phyloP scores from a whole-genome alignment of 2,113 vertebrate species.

The Aix galericulata region DNA sequence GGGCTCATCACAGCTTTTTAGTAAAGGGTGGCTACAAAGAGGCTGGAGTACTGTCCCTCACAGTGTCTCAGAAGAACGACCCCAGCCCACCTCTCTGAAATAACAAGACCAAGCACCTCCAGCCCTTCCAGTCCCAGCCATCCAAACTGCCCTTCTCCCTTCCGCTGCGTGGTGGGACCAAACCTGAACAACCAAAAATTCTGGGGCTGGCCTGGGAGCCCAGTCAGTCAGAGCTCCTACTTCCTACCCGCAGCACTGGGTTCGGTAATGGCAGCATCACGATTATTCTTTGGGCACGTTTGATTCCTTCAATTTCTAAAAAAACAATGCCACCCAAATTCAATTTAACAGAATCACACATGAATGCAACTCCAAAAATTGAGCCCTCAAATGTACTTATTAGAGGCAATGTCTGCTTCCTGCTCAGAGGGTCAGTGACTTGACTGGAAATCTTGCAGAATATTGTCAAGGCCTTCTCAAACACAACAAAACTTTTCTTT shows the following conservation, averaged over 20 bases:
- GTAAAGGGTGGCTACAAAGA: background rate
- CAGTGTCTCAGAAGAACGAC: background rate
- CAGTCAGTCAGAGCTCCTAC: slow-evolving; percentile 1
- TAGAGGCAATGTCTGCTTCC: background rate
- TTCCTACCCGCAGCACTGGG: background rate
- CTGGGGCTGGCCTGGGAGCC: background rate
- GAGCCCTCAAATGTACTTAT: background rate
- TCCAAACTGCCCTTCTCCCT: background rate
- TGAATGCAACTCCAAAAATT: background rate
- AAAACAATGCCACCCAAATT: background rate
- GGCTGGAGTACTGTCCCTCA: rapidly evolving
- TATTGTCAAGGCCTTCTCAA: background rate
- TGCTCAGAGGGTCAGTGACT: background rate
- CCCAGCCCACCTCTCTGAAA: background rate
- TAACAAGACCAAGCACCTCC: background rate
- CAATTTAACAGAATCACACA: background rate
- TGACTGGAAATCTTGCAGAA: background rate
- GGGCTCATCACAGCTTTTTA: background rate
- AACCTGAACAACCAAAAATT: background rate
- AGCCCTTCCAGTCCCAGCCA: background rate
- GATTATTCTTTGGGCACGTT: background rate
- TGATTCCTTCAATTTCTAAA: background rate
- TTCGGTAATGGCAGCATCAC: background rate
- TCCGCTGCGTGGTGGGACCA: background rate
- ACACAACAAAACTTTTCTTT: background rate